Conservation (phyloP, 2,888 invertebrate species). For the Nomada fucata region DNA sequence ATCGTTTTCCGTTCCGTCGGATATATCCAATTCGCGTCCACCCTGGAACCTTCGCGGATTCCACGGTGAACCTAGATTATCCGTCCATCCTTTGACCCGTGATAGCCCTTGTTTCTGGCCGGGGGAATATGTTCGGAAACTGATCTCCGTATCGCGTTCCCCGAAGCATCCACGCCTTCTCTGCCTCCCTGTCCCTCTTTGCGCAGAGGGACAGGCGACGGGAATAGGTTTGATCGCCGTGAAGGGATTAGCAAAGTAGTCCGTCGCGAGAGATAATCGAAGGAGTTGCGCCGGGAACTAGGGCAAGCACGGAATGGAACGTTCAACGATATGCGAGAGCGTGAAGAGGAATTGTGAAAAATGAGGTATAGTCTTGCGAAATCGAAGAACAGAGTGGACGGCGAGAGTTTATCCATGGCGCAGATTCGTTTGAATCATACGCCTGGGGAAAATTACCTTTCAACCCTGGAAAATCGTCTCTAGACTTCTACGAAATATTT, state of each 20-base stretch:
- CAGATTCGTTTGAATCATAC: too few relatives aligned
- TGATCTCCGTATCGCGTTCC: constrained; percentile 58
- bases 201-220: constrained; percentile 4
- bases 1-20: constrained; percentile 57
- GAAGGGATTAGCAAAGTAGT: constrained; percentile 14
- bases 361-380: background rate
- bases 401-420: too few relatives aligned
- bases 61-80: background rate
- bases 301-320: background rate
- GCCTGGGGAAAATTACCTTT: too few relatives aligned
- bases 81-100: constrained; percentile 59
- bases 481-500: too few relatives aligned
- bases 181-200: background rate
- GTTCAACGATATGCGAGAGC: background rate
- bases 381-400: background rate
- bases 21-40: constrained; percentile 65
- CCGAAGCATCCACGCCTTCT: constrained; percentile 49
- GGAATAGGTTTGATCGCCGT: constrained; percentile 46
- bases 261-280: constrained; percentile 3
- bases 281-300: background rate
- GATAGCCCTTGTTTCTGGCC: constrained; percentile 47
- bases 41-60: constrained; percentile 12
- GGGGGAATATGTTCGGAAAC: constrained; percentile 58
- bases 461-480: too few relatives aligned
- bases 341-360: background rate